Percentiles rank a stretch among this genome's conserved stretches.
Conservation (phyloP, 2,113 vertebrate genomes). For the Pteropus alecto region DNA sequence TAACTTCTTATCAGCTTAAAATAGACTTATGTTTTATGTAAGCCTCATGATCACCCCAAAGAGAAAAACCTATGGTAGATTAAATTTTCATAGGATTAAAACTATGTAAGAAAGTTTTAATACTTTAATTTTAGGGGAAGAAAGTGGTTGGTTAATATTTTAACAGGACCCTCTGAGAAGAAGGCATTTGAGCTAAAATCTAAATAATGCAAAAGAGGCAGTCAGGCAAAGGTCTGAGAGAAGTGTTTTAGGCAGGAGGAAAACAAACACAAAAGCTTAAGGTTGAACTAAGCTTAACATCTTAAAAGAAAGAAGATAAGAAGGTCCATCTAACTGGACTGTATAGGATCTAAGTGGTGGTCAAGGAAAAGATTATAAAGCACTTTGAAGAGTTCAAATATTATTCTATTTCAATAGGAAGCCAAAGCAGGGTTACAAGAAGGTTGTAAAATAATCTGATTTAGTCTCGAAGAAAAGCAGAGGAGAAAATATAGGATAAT, state of each 20-base stretch:
- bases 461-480: not conserved
- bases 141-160: not conserved
- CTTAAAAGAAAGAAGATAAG: not conserved
- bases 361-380: not conserved
- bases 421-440: not conserved
- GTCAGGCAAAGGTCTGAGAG: not conserved
- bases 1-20: not conserved
- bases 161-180: not conserved
- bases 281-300: not conserved
- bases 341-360: not conserved
- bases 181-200: not conserved
- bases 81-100: not conserved
- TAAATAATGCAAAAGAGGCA: not conserved
- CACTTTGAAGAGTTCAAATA: not conserved
- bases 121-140: not conserved
- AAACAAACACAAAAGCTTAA: not conserved
- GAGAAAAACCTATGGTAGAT: not conserved
- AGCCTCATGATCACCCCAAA: not conserved
- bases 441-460: not conserved
- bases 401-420: not conserved
- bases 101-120: not conserved
- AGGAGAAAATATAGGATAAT: not conserved
- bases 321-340: not conserved
- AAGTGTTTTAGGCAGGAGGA: not conserved
- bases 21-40: not conserved